Base-by-base conservation (phyloP, 2,888 invertebrate genomes). In the Lordiphosa andalusiaca region DNA sequence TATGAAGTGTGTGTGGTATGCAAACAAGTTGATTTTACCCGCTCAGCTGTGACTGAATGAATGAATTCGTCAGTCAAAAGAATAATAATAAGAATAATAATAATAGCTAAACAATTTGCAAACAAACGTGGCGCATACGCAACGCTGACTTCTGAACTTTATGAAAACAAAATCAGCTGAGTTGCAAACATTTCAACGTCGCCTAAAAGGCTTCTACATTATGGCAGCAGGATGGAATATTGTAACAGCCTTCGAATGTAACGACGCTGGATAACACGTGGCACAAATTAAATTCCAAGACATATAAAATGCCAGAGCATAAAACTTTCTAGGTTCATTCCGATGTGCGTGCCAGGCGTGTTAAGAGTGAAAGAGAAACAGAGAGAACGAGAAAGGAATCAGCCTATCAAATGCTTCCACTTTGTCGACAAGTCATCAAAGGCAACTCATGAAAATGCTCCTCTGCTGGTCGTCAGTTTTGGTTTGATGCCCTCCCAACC, bases 161-260 rank as follows among this genome's bases (percentile, higher is more conserved):
- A 86, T 83, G 78, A 87, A 84, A 85, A 82, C 71, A 71, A 71
- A 84, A 86, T 85, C 87, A 86, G 86, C 87, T 86, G 86, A 65
- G 59, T 42, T 41, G 42, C 70, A 81, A 77, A 69, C 78, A 58
- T 30, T 12, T 13, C 2, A 21, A 40, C 62, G 57, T 59, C 61
- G 66, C 71, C 63, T 66, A 74, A 73, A 69, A 74, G 69, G 69
- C 71, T 66, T 55, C 69, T 69, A 61, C 52, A 73, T 71, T 73
- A 71, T 71, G 63, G 66, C 69, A 60, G 30, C 30, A 30, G 67
- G 30, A 44, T 33, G 30, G 44, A 33, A 44, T 16, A 44, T 44
- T 44, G 44, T 33, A 30, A 44, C 44, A 21, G 35, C 46, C 13
- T 46, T 46, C 46, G 10, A 21, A 21, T 40, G n/a, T 6, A 40